Conservation (phyloP, 2,888 invertebrate species). For the Drosophila glabriapex region DNA sequence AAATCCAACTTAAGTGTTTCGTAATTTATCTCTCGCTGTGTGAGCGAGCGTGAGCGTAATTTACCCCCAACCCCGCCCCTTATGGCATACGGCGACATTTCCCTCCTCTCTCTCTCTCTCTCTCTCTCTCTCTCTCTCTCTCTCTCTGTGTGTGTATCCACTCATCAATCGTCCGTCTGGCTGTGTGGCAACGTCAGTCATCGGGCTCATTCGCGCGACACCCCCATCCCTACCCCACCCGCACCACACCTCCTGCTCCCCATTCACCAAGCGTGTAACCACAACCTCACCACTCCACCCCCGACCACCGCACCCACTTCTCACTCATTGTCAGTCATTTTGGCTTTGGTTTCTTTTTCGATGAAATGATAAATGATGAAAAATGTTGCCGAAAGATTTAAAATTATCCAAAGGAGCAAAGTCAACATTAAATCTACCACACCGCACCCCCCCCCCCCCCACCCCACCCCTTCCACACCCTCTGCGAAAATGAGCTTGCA, state of each 20-base stretch:
- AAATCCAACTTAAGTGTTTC: conserved; percentile 85
- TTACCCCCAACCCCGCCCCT: not conserved
- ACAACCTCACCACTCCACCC: conserved; percentile 53
- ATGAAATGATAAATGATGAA: conserved; percentile 86
- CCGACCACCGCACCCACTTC: conserved; percentile 4
- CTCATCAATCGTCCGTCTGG: conserved; percentile 49
- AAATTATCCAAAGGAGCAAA: conserved; percentile 80
- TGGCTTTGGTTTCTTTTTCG: conserved; percentile 53
- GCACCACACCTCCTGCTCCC: not conserved
- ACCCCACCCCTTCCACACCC: not conserved
- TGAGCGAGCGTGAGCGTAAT: conserved; percentile 30
- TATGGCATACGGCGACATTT: conserved; percentile 63
- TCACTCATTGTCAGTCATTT: conserved; percentile 82
- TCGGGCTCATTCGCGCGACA: conserved; percentile 43
- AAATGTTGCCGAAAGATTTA: conserved; percentile 84
- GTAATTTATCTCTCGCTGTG: conserved; percentile 83
- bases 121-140: not conserved
- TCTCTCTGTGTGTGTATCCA: not conserved
- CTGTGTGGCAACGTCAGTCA: conserved; percentile 53
- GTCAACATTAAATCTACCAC: conserved; percentile 67
- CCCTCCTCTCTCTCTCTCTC: conserved; percentile 7
- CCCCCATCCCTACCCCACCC: not conserved
- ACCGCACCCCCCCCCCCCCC: not conserved
- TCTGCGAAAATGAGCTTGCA: conserved; percentile 68
- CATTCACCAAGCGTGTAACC: conserved; percentile 45